phyloP scores from a whole-genome alignment of 1,140 invertebrate genomes.

The Lasioglossum albipes region DNA sequence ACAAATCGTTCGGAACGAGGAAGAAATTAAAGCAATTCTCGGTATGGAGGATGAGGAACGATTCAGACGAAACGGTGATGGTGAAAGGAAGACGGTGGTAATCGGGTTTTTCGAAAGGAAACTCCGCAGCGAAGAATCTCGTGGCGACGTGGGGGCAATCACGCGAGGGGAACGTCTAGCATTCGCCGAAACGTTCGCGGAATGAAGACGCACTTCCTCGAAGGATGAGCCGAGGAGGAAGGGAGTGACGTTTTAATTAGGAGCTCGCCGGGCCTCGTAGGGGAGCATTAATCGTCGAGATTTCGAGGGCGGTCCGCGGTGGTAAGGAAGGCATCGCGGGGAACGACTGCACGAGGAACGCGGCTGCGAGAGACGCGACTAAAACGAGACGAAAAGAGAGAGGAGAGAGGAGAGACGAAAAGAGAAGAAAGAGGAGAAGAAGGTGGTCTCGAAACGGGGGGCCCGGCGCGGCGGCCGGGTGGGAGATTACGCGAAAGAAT shows the following conservation, averaged over 20 bases:
- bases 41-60: too few species aligned
- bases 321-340: neutral
- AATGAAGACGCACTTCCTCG: slow-evolving; percentile 51
- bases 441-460: slow-evolving; percentile 32
- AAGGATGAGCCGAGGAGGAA: slow-evolving; percentile 23
- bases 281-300: slow-evolving; percentile 69
- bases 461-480: slow-evolving; percentile 33
- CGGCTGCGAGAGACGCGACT: too few species aligned
- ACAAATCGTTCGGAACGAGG: too few species aligned
- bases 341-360: too few species aligned
- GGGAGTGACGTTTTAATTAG: slow-evolving; percentile 64
- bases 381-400: neutral
- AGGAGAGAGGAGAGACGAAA: too few species aligned
- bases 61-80: too few species aligned
- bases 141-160: slow-evolving; percentile 13
- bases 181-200: slow-evolving; percentile 20
- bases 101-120: too few species aligned
- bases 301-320: slow-evolving; percentile 57
- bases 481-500: slow-evolving; percentile 73
- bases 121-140: too few species aligned
- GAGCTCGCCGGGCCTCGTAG: slow-evolving; percentile 46
- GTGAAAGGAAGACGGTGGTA: too few species aligned
- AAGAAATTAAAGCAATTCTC: too few species aligned
- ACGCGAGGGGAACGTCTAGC: slow-evolving; percentile 25
- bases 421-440: neutral